These are phyloP conservation scores for Drosophila kurseongensis DNA, from an alignment of 1,140 invertebrate species.

Conservation along the genomic window DNA sequence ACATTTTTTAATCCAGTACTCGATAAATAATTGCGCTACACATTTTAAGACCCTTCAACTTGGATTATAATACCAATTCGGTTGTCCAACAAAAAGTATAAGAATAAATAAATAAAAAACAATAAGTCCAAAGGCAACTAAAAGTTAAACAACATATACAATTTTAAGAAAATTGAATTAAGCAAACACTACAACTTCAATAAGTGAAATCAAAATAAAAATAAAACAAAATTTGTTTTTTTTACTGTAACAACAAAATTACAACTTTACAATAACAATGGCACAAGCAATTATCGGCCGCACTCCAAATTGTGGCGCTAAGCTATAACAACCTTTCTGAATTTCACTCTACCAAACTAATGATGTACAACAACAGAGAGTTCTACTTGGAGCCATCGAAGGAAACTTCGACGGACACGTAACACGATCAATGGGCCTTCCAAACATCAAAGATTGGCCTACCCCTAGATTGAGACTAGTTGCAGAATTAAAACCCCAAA, in stretches of 20 bases:
- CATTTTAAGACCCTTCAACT: too few species aligned
- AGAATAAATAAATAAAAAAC: background rate
- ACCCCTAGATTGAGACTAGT: too few species aligned
- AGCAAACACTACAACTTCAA: background rate
- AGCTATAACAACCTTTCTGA: background rate
- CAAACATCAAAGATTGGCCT: too few species aligned
- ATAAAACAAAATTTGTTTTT: background rate
- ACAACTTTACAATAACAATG: background rate
- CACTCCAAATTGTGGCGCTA: background rate
- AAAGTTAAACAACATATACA: background rate
- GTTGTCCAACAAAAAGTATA: background rate
- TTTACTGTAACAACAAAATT: background rate
- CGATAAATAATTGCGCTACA: too few species aligned
- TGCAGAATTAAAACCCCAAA: too few species aligned
- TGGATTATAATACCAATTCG: too few species aligned
- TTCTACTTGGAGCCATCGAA: too few species aligned
- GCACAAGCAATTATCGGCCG: background rate
- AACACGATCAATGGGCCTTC: too few species aligned
- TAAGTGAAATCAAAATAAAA: background rate
- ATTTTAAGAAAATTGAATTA: background rate
- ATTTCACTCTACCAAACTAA: too few species aligned
- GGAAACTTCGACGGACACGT: too few species aligned
- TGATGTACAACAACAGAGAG: too few species aligned
- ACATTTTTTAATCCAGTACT: too few species aligned
- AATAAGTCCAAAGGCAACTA: background rate